Base-by-base conservation (phyloP, 1,140 invertebrate genomes). In the Sminthurides bifidus region DNA sequence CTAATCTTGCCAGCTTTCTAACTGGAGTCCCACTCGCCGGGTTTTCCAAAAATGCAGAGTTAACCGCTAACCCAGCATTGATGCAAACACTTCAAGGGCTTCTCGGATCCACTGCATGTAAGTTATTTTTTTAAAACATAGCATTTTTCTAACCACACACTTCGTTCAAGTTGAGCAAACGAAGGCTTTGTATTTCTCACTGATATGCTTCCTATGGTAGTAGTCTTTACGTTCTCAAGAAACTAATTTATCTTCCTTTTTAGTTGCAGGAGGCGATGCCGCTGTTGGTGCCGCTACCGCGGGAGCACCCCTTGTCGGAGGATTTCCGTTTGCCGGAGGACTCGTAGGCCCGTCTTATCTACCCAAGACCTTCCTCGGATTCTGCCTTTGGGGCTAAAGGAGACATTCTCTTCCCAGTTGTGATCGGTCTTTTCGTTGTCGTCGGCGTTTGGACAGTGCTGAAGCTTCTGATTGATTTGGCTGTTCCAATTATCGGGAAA, bases 381-480 rank as follows among this genome's bases (percentile, higher is more conserved):
- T 65, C 63, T 37, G 59, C 59, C 1, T 31, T 61, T 1, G 56
- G 57, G 14, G 59, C 60, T 1, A 65, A 65, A 45, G 63, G 57
- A 1, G 59, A 59, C 35, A 27, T 59, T 3, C 41, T 59, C 5
- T 65, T 65, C 31, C 63, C 63, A 2, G 24, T 67, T 61, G 37
- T 61, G 24, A 57, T 65, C 17, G 54, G 61, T 31, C 27, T 65
- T 5, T 65, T 65, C 26, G 56, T 60, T 43, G 31, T 61, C 17
- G 63, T 65, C 8, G 63, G 63, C 17, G 57, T 61, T 0, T 61
- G 59, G 59, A 54, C 58, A 1, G 60, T 61, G 0, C 37, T 61
- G 29, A 29, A 65, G n/a, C 57, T 65, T 30, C 59, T 65, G 0
- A 29, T 65, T 3, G 54, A 29, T 1, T 35, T 65, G 17, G 27